A percentile compares a stretch with the other conserved stretches of the same genome.
These are phyloP conservation scores for Philereme transversata DNA, from an alignment of 2,888 invertebrate genomes.

Conservation along the genomic window DNA sequence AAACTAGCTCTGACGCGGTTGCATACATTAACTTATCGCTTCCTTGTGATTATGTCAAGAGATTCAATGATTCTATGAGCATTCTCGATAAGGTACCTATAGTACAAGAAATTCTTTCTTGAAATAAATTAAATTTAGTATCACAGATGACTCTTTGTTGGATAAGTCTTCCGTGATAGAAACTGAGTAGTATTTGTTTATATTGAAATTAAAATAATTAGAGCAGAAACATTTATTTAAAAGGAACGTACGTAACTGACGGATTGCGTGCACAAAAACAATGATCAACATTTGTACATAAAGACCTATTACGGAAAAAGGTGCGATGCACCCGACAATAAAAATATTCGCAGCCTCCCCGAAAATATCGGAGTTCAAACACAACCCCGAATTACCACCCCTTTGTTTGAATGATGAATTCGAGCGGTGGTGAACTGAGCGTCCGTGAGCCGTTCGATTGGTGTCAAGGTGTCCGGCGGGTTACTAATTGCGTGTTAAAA, in stretches of 20 bases:
- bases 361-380: conserved; percentile 46
- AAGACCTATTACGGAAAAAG: conserved; percentile 61
- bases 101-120: no score
- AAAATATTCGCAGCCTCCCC: conserved; percentile 55
- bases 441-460: conserved; percentile 69
- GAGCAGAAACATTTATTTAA: conserved; percentile 52
- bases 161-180: no score
- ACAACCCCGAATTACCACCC: conserved; percentile 42
- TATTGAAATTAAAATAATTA: conserved; percentile 40
- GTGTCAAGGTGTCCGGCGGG: conserved; percentile 75
- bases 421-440: conserved; percentile 31
- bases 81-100: no score
- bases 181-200: no score
- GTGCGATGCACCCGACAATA: conserved; percentile 60
- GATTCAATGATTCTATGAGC: conserved; percentile 38
- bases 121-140: no score
- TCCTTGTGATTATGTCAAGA: conserved; percentile 13
- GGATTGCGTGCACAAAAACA: conserved; percentile 72
- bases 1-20: conserved; percentile 31
- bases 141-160: no score
- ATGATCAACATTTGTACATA: conserved; percentile 64
- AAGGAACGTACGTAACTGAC: conserved; percentile 53
- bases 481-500: conserved; percentile 81
- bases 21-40: conserved; percentile 19
- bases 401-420: conserved; percentile 41